Evolutionary conservation across 2,797 vertebrate genomes (phyloP).

Genomic region (Mus minutoides): DNA sequence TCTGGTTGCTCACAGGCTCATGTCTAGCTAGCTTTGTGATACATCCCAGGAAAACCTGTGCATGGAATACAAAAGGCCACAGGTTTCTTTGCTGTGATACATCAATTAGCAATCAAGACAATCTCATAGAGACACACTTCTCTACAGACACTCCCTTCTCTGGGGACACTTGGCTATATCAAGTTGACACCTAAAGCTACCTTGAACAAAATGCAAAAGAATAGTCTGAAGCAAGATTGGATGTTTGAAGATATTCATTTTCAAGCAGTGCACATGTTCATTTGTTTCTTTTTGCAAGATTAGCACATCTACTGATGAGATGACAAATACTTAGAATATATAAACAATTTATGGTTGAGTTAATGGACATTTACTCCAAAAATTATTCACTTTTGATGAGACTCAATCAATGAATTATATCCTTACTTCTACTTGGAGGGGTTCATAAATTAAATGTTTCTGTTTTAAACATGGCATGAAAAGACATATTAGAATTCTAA

Average conservation of each 20-base stretch:
- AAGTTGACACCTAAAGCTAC: not conserved
- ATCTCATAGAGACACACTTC: not conserved
- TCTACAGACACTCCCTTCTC: not conserved
- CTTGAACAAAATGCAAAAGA: not conserved
- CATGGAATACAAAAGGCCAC: not conserved
- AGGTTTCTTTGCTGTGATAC: not conserved
- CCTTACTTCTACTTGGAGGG: not conserved
- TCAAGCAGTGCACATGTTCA: not conserved
- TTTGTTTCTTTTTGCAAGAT: constrained; percentile 24
- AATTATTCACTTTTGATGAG: not conserved
- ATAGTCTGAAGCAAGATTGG: not conserved
- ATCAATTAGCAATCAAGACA: not conserved
- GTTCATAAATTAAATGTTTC: constrained; percentile 13
- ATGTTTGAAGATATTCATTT: not conserved
- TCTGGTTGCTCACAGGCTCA: not conserved
- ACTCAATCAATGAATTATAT: not conserved
- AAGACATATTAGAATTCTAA: constrained; percentile 4
- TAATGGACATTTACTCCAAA: not conserved
- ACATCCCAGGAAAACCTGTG: not conserved
- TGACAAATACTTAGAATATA: not conserved
- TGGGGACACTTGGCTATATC: not conserved
- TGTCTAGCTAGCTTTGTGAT: not conserved
- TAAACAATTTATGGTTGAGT: not conserved
- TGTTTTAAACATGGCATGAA: not conserved
- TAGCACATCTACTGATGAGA: not conserved